Evolutionary conservation across 2,113 vertebrate species (phyloP), one percentile per base, ranked within the genome.

Genomic region (Pelusios castaneus): DNA sequence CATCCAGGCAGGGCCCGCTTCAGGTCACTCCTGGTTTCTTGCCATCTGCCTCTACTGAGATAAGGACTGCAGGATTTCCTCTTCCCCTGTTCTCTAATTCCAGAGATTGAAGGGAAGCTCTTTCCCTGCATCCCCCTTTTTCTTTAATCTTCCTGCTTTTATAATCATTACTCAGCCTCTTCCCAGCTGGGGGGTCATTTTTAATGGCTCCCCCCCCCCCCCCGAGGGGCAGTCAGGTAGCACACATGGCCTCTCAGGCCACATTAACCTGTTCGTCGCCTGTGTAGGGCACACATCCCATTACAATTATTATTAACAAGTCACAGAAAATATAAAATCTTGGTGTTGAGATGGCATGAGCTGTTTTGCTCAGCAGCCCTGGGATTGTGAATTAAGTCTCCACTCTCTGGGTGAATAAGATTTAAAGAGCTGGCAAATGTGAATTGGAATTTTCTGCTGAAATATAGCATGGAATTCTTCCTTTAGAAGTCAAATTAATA

Each of bases 401-500:
- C 91, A 29, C 49, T 94, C 70, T 14, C 2, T 0, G 11, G 73
- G 73, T 55, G 93, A 78, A 91, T 22, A 58, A 77, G 49, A 90
- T 93, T 58, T 93, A 82, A 94, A 95, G 77, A 92, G 56, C 45
- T 0, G 0, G 75, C 56, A 91, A 87, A 76, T 77, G 52, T 80
- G 78, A 95, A 77, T 54, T n/a, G 80, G 88, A 84, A 51, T 85
- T 93, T 95, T 86, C 83, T 93, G 52, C 84, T 91, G 13, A 95
- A 95, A 89, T 89, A 43, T 55, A 92, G 85, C 60, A 90, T 86
- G 90, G 95, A 87, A 94, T 82, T 79, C 67, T 94, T 90, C 92
- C 85, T 93, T 95, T 93, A 85, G 43, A 95, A 94, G 89, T 87
- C 43, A 96, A 97, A 95, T 87, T 80, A 91, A 86, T 90, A 90